These are phyloP conservation scores for Lordiphosa fenestrarum DNA, from an alignment of 2,888 invertebrate species.

Conservation along the genomic window DNA sequence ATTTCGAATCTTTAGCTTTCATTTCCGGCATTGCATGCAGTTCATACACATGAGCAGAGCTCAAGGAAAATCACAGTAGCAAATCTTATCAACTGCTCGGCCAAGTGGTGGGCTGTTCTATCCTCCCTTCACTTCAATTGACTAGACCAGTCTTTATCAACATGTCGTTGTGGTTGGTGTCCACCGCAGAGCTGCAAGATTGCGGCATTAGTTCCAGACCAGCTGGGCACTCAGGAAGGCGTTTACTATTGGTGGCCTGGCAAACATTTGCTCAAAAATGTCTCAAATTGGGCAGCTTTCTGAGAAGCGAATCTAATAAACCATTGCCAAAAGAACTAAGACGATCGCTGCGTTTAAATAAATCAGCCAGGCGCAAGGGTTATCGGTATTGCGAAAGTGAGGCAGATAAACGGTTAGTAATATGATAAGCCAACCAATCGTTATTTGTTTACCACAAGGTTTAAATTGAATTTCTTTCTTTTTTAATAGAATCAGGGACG, in stretches of 20 bases:
- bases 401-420: constrained; percentile 69
- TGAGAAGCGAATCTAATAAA: constrained; percentile 62
- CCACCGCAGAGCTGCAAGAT: constrained; percentile 44
- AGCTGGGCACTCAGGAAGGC: constrained; percentile 19
- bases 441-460: constrained; percentile 23
- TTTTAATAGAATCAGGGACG: constrained; percentile 35
- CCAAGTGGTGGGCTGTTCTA: constrained; percentile 22
- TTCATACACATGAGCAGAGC: constrained; percentile 6
- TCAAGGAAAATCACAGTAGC: constrained; percentile 15
- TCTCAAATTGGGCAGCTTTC: constrained; percentile 52
- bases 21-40: constrained; percentile 3
- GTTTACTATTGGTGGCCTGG: constrained; percentile 62
- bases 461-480: neutral
- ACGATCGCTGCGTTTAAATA: constrained; percentile 70
- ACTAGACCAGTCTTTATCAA: constrained; percentile 49
- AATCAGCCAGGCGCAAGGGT: constrained; percentile 70
- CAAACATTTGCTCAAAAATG: constrained; percentile 61
- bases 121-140: constrained; percentile 1
- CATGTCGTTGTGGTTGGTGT: constrained; percentile 60
- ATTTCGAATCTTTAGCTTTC: constrained; percentile 3
- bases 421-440: constrained; percentile 46
- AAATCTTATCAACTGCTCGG: constrained; percentile 31
- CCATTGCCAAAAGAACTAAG: constrained; percentile 72
- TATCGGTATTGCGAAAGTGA: constrained; percentile 68
- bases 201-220: constrained; percentile 7